Evolutionary conservation across 2,888 invertebrate genomes (phyloP).

Genomic region (Drosophila peninsularis): DNA sequence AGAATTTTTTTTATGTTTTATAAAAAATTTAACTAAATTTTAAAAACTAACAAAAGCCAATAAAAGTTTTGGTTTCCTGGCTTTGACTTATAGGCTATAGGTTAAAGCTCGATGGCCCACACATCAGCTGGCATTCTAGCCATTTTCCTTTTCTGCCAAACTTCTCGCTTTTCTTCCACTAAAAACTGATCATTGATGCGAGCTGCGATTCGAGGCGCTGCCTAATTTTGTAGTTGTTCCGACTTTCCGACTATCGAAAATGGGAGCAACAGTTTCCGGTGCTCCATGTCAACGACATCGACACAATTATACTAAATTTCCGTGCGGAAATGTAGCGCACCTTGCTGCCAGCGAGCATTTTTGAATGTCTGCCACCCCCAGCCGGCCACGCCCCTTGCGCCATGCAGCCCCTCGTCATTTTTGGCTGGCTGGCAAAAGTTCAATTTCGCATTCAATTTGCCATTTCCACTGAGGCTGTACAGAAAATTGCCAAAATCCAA

Average conservation of each 20-base stretch:
- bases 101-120: too few species aligned
- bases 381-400: background rate
- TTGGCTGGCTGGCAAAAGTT: slow-evolving; percentile 62
- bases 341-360: slow-evolving; percentile 45
- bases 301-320: slow-evolving; percentile 75
- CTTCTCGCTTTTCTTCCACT: background rate
- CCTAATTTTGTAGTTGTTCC: slow-evolving; percentile 9
- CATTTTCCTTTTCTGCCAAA: background rate
- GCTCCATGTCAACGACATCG: slow-evolving; percentile 72
- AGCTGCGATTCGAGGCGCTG: background rate
- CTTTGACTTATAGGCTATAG: background rate
- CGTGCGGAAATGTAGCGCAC: slow-evolving; percentile 61
- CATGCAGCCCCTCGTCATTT: background rate
- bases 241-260: slow-evolving; percentile 13
- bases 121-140: too few species aligned
- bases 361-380: slow-evolving; percentile 17
- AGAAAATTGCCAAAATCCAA: slow-evolving; percentile 37
- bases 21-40: background rate
- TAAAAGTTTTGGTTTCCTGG: background rate
- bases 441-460: slow-evolving; percentile 79
- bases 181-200: background rate
- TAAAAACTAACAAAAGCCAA: background rate
- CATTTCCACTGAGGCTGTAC: slow-evolving; percentile 63
- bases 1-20: background rate
- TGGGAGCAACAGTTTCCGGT: slow-evolving; percentile 63